These are phyloP conservation scores for Platysternon megacephalum DNA, from an alignment of 2,113 vertebrate genomes.

Conservation along the genomic window DNA sequence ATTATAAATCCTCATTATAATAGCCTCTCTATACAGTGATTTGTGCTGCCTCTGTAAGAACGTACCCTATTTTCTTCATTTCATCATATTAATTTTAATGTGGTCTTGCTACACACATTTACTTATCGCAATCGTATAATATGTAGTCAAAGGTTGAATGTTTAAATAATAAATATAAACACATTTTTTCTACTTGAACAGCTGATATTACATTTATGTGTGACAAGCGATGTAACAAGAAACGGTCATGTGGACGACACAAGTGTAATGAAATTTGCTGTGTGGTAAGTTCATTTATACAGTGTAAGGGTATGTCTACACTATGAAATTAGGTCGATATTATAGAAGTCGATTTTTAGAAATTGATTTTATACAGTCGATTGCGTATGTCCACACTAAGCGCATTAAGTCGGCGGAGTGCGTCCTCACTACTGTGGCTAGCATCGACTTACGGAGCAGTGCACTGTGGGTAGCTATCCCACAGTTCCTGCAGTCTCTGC, in stretches of 20 bases:
- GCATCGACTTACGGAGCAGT: no score
- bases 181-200: conserved; percentile 49
- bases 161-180: neutral
- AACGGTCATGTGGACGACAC: conserved; percentile 94
- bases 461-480: no score
- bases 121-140: neutral
- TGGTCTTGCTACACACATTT: neutral
- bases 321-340: no score
- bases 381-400: no score
- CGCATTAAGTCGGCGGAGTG: no score
- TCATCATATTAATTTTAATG: neutral
- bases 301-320: neutral
- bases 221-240: conserved; percentile 94
- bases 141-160: neutral
- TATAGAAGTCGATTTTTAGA: no score
- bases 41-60: neutral
- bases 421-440: no score
- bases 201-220: conserved; percentile 91
- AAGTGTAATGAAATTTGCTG: conserved; percentile 97
- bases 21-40: neutral
- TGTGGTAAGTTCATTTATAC: conserved; percentile 84
- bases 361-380: no score
- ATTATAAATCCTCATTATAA: neutral
- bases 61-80: neutral
- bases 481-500: no score